phyloP scores from a whole-genome alignment of 2,797 vertebrate species.

The Staurois parvus region DNA sequence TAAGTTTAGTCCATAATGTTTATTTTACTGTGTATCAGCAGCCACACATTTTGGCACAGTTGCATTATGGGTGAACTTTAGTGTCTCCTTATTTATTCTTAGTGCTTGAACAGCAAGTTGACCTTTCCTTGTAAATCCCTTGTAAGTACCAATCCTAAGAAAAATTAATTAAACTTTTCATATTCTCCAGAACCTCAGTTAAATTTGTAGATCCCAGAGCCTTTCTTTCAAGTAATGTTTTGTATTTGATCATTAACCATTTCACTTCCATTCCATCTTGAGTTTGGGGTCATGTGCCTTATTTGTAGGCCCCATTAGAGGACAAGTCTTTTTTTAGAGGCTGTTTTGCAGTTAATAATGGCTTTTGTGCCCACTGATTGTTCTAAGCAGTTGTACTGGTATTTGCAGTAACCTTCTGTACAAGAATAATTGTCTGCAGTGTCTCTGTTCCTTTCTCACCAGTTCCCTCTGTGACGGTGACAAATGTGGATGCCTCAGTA shows the following conservation, averaged over 20 bases:
- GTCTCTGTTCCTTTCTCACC: constrained; percentile 58
- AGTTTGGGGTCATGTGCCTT: background rate
- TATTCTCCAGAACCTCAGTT: constrained; percentile 32
- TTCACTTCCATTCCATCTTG: background rate
- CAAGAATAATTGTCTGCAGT: constrained; percentile 59
- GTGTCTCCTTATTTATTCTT: constrained; percentile 15
- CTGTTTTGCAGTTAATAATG: constrained; percentile 54
- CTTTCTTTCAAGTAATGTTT: background rate
- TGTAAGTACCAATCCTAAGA: constrained; percentile 14
- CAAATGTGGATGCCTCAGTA: constrained; percentile 63
- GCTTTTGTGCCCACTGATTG: constrained; percentile 54
- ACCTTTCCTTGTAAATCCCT: constrained; percentile 56
- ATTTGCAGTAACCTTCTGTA: constrained; percentile 60
- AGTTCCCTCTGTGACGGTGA: constrained; percentile 60
- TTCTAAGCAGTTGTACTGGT: constrained; percentile 55
- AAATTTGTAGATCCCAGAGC: constrained; percentile 13
- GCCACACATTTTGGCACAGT: background rate
- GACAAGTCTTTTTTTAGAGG: constrained; percentile 9
- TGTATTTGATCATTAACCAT: constrained; percentile 17
- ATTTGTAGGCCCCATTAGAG: constrained; percentile 13
- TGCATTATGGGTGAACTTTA: constrained; percentile 5
- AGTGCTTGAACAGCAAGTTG: constrained; percentile 44
- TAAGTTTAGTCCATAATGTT: constrained; percentile 36
- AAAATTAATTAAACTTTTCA: constrained; percentile 21
- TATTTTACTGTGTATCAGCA: constrained; percentile 22